Percentiles rank a stretch among this genome's conserved stretches.
Evolutionary conservation across 2,888 invertebrate genomes (phyloP).

Genomic region (Ashinkailepas kermadecensis): DNA sequence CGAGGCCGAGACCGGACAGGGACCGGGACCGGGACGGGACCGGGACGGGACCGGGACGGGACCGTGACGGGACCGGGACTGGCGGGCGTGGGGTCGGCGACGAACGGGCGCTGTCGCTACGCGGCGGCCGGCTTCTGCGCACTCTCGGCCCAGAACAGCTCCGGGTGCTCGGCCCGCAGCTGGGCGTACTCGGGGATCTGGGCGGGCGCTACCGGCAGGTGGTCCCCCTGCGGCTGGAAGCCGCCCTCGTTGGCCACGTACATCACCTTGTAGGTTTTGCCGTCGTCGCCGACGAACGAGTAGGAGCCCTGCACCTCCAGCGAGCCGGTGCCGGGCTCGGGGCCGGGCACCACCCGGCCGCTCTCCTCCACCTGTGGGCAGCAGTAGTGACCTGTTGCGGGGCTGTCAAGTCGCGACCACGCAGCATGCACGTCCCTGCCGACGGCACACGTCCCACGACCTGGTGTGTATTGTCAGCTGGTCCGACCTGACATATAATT

Average conservation of each 20-base stretch:
- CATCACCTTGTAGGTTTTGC: constrained; percentile 2
- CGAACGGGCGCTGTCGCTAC: too few relatives aligned
- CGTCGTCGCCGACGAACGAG: constrained; percentile 5
- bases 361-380: not conserved
- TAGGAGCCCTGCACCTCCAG: not conserved
- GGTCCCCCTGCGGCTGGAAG: not conserved
- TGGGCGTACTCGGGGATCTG: constrained; percentile 17
- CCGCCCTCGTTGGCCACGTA: constrained; percentile 12
- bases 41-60: not conserved
- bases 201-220: not conserved
- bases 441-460: too few relatives aligned
- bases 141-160: constrained; percentile 17
- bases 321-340: constrained; percentile 5
- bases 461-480: too few relatives aligned
- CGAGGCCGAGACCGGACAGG: not conserved
- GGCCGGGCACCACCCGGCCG: not conserved
- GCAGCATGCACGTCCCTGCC: too few relatives aligned
- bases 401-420: too few relatives aligned
- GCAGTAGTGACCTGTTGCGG: too few relatives aligned
- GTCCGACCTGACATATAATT: too few relatives aligned
- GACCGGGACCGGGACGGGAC: not conserved
- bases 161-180: not conserved
- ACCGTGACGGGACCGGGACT: not conserved
- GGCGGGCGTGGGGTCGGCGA: not conserved
- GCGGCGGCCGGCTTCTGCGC: not conserved